These are phyloP conservation scores for Tridacna gigas DNA, from an alignment of 2,888 invertebrate genomes.

Conservation along the genomic window DNA sequence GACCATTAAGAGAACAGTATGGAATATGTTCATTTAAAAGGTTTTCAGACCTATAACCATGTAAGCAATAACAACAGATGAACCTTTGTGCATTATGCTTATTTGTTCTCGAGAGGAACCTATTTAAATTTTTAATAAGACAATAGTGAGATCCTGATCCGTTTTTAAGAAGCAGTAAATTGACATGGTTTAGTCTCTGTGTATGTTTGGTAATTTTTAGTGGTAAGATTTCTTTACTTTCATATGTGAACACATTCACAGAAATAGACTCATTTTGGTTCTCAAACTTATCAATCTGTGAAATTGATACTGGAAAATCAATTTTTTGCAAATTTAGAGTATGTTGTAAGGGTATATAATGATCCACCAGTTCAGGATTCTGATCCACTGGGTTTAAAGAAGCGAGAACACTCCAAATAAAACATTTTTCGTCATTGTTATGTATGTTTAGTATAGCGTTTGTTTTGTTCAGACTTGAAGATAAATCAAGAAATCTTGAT, in stretches of 20 bases:
- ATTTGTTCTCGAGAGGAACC: conserved; percentile 41
- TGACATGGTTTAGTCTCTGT: conserved; percentile 1
- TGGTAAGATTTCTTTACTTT: conserved; percentile 25
- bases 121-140: conserved; percentile 54
- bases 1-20: conserved; percentile 43
- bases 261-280: conserved; percentile 49
- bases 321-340: conserved; percentile 39
- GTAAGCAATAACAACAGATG: conserved; percentile 44
- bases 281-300: conserved; percentile 53
- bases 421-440: conserved; percentile 31
- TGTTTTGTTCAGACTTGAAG: neutral
- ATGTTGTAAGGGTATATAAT: conserved; percentile 36
- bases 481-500: conserved; percentile 20
- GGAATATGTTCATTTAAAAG: conserved; percentile 40
- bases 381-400: conserved; percentile 6
- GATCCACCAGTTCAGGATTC: conserved; percentile 3
- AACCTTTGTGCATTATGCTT: conserved; percentile 1
- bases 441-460: conserved; percentile 22
- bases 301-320: conserved; percentile 33
- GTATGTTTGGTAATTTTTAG: conserved; percentile 11
- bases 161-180: conserved; percentile 44
- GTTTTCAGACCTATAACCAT: conserved; percentile 39
- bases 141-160: conserved; percentile 53
- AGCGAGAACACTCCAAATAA: conserved; percentile 27
- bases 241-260: conserved; percentile 45